Base-by-base conservation (phyloP, 2,797 vertebrate species). In the Enteromius anoplus region DNA sequence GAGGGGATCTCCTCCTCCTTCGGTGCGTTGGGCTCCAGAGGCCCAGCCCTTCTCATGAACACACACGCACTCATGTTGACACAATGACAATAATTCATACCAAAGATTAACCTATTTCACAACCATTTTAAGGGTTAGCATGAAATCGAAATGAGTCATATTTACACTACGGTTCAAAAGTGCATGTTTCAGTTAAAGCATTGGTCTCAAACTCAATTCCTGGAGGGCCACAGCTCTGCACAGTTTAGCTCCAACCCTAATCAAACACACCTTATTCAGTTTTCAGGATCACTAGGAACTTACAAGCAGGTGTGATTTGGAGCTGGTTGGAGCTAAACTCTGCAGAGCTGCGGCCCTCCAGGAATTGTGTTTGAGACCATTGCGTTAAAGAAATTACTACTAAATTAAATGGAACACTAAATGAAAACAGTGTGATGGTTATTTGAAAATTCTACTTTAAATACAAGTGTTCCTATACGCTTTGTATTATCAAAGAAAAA, bases 1-100 rank as follows among this genome's bases (percentile, higher is more conserved):
- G 87, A 95, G 98, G 92, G 97, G 96, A 77, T 95, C 95, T 65
- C 98, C 97, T 2, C 98, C 98, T 4, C 98, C 98, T 84, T 98
- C 96, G 95, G 97, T 99, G 95, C 91, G 92, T 90, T 92, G 93
- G 91, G 93, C 86, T 58, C 88, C 88, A 1, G 82, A 90, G 91
- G 92, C 88, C 84, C 90, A 92, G 81, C 88, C 88, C 69, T 91
- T 90, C 55, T 64, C 88, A 76, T 91, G 85, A 91, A 45, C 75
- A 89, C 85, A 85, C 75, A 81, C 84, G 26, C 55, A 47, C 58
- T 51, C 51, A 73, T 21, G 62, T 34, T 42, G 60, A 79, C 29
- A 73, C 29, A 32, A 14, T 64, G 23, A 23, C 47, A 77, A 51
- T 72, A 6, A 23, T 40, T 75, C 14, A 86, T 4, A 69, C 68